Evolutionary conservation across 1,140 invertebrate genomes (phyloP).

Genomic region (Pachyrhynchus sulphureomaculatus): DNA sequence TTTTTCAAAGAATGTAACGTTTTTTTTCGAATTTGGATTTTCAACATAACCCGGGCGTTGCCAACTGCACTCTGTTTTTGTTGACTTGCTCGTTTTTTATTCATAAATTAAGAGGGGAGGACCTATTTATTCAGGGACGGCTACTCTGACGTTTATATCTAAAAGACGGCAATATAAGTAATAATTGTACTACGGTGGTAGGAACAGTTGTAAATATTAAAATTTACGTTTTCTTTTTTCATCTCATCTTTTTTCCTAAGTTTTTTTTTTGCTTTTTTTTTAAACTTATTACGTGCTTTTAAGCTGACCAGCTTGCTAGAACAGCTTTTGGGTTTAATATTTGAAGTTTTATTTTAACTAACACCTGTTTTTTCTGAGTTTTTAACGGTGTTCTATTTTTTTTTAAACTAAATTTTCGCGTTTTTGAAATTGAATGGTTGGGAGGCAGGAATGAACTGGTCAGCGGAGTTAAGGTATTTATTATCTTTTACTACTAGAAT

Average conservation of each 20-base stretch:
- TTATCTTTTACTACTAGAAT: not conserved
- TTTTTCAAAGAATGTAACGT: slow-evolving; percentile 6
- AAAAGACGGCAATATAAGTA: slow-evolving; percentile 10
- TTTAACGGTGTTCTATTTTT: no score
- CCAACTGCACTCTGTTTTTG: slow-evolving; percentile 6
- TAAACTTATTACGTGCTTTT: slow-evolving; percentile 11
- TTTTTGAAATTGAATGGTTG: not conserved
- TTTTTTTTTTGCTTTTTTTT: slow-evolving; percentile 19
- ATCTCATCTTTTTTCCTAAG: slow-evolving; percentile 5
- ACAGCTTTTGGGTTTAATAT: not conserved
- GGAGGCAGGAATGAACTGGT: slow-evolving; percentile 3
- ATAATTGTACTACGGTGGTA: slow-evolving; percentile 13
- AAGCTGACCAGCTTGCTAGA: slow-evolving; percentile 17
- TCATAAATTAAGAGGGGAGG: not conserved
- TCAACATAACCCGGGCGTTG: slow-evolving; percentile 15
- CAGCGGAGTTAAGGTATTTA: slow-evolving; percentile 12
- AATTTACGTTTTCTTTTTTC: slow-evolving; percentile 6
- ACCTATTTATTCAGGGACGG: not conserved
- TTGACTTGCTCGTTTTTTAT: not conserved
- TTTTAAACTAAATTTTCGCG: no score
- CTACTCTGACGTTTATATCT: not conserved
- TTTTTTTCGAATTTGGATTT: slow-evolving; percentile 10
- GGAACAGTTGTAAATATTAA: slow-evolving; percentile 25
- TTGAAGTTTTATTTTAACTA: not conserved
- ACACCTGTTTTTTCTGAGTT: not conserved